Percentiles rank a stretch among this genome's conserved stretches.
Evolutionary conservation across 1,140 invertebrate genomes (phyloP).

Genomic region (Euborellia annulipes): DNA sequence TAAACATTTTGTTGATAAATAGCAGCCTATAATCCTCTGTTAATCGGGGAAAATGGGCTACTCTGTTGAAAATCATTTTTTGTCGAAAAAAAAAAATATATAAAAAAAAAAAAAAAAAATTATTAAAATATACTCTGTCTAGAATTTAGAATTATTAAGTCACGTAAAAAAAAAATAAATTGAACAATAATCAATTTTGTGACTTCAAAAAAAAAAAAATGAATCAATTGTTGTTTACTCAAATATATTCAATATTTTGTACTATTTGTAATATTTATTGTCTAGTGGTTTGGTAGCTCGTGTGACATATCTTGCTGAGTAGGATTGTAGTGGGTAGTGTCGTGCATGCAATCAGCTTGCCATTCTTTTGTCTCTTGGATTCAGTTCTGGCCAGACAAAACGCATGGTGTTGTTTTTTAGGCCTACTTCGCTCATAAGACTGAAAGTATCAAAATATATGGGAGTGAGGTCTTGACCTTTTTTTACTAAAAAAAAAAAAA

Average conservation of each 20-base stretch:
- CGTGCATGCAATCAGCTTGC: not conserved
- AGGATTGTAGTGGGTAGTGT: not conserved
- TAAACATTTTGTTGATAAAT: too few species aligned
- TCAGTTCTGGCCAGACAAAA: conserved; percentile 1
- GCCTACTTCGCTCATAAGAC: conserved; percentile 14
- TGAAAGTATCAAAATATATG: conserved; percentile 12
- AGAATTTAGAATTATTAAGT: not conserved
- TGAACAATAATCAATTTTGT: too few species aligned
- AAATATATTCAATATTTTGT: conserved; percentile 12
- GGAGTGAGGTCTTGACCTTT: conserved; percentile 7
- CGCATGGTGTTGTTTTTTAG: conserved; percentile 6
- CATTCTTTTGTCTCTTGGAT: not conserved
- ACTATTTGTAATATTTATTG: conserved; percentile 6
- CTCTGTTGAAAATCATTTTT: too few species aligned
- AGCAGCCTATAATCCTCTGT: too few species aligned
- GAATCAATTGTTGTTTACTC: conserved; percentile 12
- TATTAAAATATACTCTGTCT: too few species aligned
- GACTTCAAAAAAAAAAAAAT: not conserved
- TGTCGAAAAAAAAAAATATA: too few species aligned
- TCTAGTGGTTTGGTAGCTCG: too few species aligned
- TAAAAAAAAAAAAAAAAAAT: too few species aligned
- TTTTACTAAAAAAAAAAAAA: conserved; percentile 3
- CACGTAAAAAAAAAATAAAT: not conserved
- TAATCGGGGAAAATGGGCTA: too few species aligned
- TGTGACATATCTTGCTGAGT: not conserved